Evolutionary conservation across 2,797 vertebrate species (phyloP).

Genomic region (Myotis daubentonii): DNA sequence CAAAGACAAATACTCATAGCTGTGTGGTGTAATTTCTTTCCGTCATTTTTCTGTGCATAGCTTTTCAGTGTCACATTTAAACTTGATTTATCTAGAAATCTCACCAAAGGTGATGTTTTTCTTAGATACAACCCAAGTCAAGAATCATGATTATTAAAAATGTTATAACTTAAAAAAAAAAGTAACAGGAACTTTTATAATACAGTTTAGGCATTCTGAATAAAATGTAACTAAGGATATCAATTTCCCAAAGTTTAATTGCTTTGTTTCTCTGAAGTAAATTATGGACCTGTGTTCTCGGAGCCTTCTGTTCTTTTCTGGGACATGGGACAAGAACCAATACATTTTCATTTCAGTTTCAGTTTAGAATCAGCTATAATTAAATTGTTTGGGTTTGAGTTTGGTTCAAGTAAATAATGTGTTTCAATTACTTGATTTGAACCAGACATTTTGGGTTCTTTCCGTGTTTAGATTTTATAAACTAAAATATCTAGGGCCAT

Average conservation of each 20-base stretch:
- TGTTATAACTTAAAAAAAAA: neutral
- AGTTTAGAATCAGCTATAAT: conserved; percentile 15
- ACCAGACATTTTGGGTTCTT: neutral
- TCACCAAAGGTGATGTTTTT: neutral
- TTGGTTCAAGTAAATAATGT: conserved; percentile 15
- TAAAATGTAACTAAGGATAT: neutral
- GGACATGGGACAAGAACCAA: neutral
- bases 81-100: conserved; percentile 6
- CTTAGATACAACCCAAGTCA: neutral
- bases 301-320: conserved; percentile 20
- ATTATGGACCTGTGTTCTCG: neutral
- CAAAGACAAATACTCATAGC: neutral
- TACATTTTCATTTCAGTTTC: conserved; percentile 32
- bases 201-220: neutral
- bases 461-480: conserved; percentile 27
- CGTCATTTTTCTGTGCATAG: neutral
- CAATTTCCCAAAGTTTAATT: neutral
- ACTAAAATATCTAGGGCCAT: neutral
- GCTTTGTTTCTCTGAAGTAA: conserved; percentile 14
- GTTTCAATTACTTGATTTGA: conserved; percentile 10
- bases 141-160: conserved; percentile 11
- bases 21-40: neutral
- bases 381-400: conserved; percentile 28
- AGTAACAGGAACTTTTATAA: neutral
- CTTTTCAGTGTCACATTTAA: conserved; percentile 23